Evolutionary conservation across 2,797 vertebrate genomes (phyloP), one percentile per base, ranked within the genome.

Genomic region (Dryobates pubescens): DNA sequence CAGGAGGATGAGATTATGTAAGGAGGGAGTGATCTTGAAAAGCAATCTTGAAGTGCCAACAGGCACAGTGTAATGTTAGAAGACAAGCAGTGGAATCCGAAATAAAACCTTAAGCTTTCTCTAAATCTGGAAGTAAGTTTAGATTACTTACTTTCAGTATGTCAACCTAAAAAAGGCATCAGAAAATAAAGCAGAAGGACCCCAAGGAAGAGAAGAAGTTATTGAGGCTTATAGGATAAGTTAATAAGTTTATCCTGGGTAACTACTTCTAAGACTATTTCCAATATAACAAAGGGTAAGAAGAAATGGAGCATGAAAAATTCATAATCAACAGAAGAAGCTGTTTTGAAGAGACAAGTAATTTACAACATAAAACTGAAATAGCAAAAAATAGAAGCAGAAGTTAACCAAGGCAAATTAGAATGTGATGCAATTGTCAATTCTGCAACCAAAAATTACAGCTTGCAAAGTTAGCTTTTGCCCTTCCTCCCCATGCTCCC

Each of bases 261-360:
- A 61, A 47, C 19, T 81, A 47, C 51, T 47, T 89, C 71, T 86
- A 69, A 74, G 65, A n/a, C 41, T 71, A 36, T 87, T 93, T 94
- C 43, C 47, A n/a, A 7, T 63, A 18, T 87, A 74, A 90, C 30
- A 80, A 74, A 49, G 30, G 26, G 7, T 43, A 53, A 86, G 62
- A 69, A 51, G 45, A 79, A 75, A 64, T 69, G 22, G 62, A 74
- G 29, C 27, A 20, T 77, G 49, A 67, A 71, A 82, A 92, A 79
- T 38, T 83, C 22, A 62, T 43, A 68, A 58, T 90, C 36, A 84
- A 61, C 29, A 32, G 41, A 54, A 78, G 41, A 70, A 53, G n/a
- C 63, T 71, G 43, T 7, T 82, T 65, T 77, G 64, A 91, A 71
- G 9, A 76, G 30, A 26, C 17, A 79, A 72, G 26, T 81, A 62